These are phyloP conservation scores for Stegastes partitus DNA, from an alignment of 2,113 vertebrate genomes.

Conservation along the genomic window DNA sequence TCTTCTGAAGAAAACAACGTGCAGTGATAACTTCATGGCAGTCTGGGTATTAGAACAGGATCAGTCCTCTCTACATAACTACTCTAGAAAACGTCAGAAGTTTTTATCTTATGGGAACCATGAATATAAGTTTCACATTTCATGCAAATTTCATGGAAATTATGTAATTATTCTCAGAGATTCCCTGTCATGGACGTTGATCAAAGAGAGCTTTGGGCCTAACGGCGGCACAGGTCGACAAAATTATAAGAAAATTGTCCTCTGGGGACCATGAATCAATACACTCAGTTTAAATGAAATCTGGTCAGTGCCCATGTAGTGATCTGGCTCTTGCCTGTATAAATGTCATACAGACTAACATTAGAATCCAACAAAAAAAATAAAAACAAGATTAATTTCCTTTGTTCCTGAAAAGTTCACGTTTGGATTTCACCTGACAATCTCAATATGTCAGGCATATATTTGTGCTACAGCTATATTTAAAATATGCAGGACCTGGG, in stretches of 20 bases:
- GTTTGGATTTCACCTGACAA: not conserved
- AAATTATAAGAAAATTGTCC: not conserved
- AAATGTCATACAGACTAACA: no score
- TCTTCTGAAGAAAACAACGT: not conserved
- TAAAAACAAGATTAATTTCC: not conserved
- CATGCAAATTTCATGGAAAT: not conserved
- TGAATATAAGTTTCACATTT: not conserved
- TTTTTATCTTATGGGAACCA: not conserved
- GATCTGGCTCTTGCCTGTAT: no score
- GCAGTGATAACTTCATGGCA: not conserved
- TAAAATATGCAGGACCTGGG: conserved; percentile 65
- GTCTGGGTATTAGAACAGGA: not conserved
- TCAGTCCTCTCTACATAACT: not conserved
- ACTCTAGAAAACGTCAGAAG: no score
- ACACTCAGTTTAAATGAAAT: not conserved
- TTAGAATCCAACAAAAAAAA: not conserved
- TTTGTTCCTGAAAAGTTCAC: conserved; percentile 11
- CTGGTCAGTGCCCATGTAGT: no score
- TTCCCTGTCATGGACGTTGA: not conserved
- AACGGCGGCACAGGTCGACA: no score
- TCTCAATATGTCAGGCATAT: conserved; percentile 5
- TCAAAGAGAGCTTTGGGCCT: not conserved
- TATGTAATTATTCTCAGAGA: not conserved
- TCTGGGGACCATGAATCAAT: not conserved
- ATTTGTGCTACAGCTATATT: conserved; percentile 28